These are phyloP conservation scores for Drosophila navojoa DNA, from an alignment of 1,140 invertebrate species.

Conservation along the genomic window DNA sequence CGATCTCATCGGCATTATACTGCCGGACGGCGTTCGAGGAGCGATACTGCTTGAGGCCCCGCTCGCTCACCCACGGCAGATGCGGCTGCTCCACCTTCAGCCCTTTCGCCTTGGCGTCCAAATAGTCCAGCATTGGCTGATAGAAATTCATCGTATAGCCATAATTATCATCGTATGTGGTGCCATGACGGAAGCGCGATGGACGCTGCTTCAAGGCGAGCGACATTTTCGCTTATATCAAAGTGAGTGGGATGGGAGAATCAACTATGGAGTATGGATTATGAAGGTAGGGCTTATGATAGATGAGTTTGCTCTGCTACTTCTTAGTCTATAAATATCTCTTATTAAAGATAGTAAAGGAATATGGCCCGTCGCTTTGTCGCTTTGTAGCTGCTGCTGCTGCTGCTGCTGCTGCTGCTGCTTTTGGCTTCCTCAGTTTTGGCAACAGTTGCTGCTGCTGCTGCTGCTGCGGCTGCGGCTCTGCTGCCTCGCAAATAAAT, in stretches of 20 bases:
- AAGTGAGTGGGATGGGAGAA: not conserved
- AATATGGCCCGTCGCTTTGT: conserved; percentile 21
- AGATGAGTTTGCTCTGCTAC: conserved; percentile 10
- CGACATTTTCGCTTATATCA: conserved; percentile 50
- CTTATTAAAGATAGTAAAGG: conserved; percentile 65
- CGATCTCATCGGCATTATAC: conserved; percentile 87
- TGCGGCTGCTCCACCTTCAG: conserved; percentile 85
- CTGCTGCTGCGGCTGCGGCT: conserved; percentile 24
- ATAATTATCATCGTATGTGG: conserved; percentile 91
- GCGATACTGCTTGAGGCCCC: conserved; percentile 86
- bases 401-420: conserved; percentile 29
- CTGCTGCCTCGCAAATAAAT: conserved; percentile 65
- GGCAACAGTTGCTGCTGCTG: conserved; percentile 71
- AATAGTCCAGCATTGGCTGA: conserved; percentile 93
- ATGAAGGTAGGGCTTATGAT: not conserved
- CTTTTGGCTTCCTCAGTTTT: conserved; percentile 52
- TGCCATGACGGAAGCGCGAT: conserved; percentile 68
- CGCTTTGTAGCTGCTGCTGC: conserved; percentile 21
- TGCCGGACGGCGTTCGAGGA: conserved; percentile 85
- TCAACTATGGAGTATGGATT: not conserved
- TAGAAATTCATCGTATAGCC: conserved; percentile 91
- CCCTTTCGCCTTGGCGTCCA: conserved; percentile 86
- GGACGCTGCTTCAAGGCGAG: conserved; percentile 78
- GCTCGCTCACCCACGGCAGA: conserved; percentile 90
- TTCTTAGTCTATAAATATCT: conserved; percentile 60